Evolutionary conservation across 1,140 invertebrate genomes (phyloP).

Genomic region (Conopomorpha cramerella): DNA sequence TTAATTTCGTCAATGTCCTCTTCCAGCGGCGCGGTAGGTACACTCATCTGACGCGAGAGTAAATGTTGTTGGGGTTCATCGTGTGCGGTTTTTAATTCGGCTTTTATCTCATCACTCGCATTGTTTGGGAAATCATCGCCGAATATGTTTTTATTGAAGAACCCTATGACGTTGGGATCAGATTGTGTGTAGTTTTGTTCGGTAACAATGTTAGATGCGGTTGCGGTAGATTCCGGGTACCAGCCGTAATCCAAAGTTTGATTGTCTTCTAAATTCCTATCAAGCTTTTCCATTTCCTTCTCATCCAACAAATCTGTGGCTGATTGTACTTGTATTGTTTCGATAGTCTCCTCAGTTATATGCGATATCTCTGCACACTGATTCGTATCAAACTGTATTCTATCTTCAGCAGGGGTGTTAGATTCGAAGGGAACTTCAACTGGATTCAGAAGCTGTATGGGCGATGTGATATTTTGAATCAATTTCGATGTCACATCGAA

Average conservation of each 20-base stretch:
- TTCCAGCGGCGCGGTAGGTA: constrained; percentile 26
- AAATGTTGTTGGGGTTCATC: constrained; percentile 15
- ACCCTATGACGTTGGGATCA: constrained; percentile 14
- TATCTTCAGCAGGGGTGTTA: constrained; percentile 7
- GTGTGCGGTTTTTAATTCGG: constrained; percentile 23
- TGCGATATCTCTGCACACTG: constrained; percentile 23
- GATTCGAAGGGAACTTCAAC: constrained; percentile 25
- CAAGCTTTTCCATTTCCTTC: no score
- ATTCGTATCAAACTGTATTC: constrained; percentile 11
- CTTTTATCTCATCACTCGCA: constrained; percentile 40
- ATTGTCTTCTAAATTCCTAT: no score
- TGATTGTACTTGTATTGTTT: no score
- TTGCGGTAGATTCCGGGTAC: no score
- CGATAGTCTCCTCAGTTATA: no score
- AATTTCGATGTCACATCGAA: constrained; percentile 31
- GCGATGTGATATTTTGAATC: constrained; percentile 47
- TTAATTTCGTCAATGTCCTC: constrained; percentile 28
- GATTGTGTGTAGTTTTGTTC: constrained; percentile 15
- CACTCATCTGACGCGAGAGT: constrained; percentile 20
- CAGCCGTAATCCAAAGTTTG: no score
- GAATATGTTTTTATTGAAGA: constrained; percentile 20
- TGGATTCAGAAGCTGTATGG: constrained; percentile 40
- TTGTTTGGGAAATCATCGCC: constrained; percentile 31
- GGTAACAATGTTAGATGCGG: no score
- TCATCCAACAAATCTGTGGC: no score